A percentile compares a stretch with the other conserved stretches of the same genome.
Conservation (phyloP, 2,113 vertebrate genomes). For the Cyprinodon variegatus region DNA sequence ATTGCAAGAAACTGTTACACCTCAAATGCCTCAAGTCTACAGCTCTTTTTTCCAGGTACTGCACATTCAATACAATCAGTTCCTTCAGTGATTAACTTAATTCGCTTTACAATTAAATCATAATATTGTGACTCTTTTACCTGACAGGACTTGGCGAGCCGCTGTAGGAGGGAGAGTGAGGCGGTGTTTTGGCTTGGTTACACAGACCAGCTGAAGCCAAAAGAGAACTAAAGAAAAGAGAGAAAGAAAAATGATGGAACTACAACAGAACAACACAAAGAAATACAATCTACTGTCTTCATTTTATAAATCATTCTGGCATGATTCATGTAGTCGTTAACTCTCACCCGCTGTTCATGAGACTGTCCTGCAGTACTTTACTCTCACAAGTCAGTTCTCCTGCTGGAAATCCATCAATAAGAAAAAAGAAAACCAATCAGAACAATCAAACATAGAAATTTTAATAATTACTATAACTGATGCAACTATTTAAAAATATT, state of each 20-base stretch:
- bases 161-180: conserved; percentile 88
- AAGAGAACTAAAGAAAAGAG: conserved; percentile 82
- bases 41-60: too few species aligned
- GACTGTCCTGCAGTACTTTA: conserved; percentile 89
- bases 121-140: conserved; percentile 70
- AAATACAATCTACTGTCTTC: neutral
- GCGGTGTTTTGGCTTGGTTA: conserved; percentile 86
- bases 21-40: too few species aligned
- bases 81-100: neutral
- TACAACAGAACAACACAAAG: neutral
- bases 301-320: neutral
- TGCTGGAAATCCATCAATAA: conserved; percentile 52
- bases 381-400: conserved; percentile 88
- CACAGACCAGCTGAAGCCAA: conserved; percentile 88
- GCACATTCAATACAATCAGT: too few species aligned
- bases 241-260: neutral
- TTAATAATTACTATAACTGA: neutral
- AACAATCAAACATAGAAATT: neutral
- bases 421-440: neutral
- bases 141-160: conserved; percentile 86
- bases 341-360: conserved; percentile 94
- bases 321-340: neutral
- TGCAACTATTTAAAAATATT: neutral
- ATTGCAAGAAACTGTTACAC: too few species aligned
- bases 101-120: too few species aligned